A percentile compares a stretch with the other conserved stretches of the same genome.
These are phyloP conservation scores for Copidosoma floridanum DNA, from an alignment of 1,140 invertebrate genomes.

Conservation along the genomic window DNA sequence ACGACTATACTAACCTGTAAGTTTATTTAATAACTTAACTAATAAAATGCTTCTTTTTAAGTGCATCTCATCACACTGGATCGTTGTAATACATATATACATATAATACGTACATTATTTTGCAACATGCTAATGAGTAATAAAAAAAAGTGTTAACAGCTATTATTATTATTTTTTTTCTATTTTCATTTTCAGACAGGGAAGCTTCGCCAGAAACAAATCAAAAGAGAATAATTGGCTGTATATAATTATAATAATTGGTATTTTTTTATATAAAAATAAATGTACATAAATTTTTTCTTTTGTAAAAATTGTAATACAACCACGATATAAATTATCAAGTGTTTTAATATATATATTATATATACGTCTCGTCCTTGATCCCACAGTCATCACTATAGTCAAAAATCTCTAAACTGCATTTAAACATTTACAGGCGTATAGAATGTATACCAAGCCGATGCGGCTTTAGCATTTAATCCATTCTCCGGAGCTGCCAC, in stretches of 20 bases:
- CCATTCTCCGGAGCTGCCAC: no score
- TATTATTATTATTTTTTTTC: not conserved
- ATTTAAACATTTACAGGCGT: no score
- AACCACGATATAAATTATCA: not conserved
- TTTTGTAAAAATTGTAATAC: not conserved
- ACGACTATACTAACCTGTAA: constrained; percentile 38
- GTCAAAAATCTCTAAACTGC: no score
- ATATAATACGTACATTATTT: no score
- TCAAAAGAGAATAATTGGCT: constrained; percentile 38
- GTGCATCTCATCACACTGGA: no score
- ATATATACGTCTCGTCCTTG: no score
- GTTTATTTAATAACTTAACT: constrained; percentile 46
- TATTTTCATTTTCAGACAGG: constrained; percentile 28
- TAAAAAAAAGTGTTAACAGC: not conserved
- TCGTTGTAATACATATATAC: no score
- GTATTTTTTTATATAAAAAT: no score
- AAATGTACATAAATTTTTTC: not conserved
- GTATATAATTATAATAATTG: constrained; percentile 32
- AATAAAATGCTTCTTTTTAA: constrained; percentile 26
- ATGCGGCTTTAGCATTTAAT: no score
- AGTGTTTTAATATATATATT: constrained; percentile 1
- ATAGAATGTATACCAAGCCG: no score
- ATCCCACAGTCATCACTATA: no score
- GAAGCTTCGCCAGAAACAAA: constrained; percentile 22
- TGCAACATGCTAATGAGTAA: not conserved